These are phyloP conservation scores for Hyposoter dolosus DNA, from an alignment of 2,888 invertebrate genomes.

Conservation along the genomic window DNA sequence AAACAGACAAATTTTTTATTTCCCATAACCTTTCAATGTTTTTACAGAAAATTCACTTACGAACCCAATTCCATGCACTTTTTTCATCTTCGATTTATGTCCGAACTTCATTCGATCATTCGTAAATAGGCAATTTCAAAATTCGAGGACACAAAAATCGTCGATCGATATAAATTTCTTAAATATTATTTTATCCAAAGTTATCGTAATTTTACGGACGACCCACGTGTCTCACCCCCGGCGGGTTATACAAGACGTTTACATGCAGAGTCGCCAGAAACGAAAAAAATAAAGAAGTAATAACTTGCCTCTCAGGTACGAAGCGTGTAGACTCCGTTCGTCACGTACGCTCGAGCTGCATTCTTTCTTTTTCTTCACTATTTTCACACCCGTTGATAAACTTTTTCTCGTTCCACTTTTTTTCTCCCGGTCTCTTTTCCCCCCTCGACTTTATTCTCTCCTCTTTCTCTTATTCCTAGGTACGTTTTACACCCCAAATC, in stretches of 20 bases:
- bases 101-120: background rate
- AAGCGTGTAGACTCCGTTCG: slow-evolving; percentile 77
- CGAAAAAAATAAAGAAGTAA: slow-evolving; percentile 16
- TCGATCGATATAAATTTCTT: background rate
- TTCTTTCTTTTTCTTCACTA: slow-evolving; percentile 71
- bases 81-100: background rate
- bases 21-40: background rate
- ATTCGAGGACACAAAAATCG: background rate
- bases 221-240: slow-evolving; percentile 32
- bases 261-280: slow-evolving; percentile 1
- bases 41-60: background rate
- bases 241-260: slow-evolving; percentile 25
- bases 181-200: background rate
- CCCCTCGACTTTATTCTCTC: background rate
- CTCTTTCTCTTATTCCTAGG: slow-evolving; percentile 32
- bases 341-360: slow-evolving; percentile 78
- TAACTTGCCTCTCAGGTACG: slow-evolving; percentile 76
- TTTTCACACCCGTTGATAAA: slow-evolving; percentile 61
- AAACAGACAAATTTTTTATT: slow-evolving; percentile 11
- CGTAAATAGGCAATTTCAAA: background rate
- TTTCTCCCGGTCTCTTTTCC: slow-evolving; percentile 13
- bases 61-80: slow-evolving; percentile 8
- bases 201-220: slow-evolving; percentile 1
- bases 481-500: slow-evolving; percentile 43
- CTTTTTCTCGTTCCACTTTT: slow-evolving; percentile 50